A percentile compares a stretch with the other conserved stretches of the same genome.
phyloP scores from a whole-genome alignment of 1,140 invertebrate genomes.

The Gryon sp. region DNA sequence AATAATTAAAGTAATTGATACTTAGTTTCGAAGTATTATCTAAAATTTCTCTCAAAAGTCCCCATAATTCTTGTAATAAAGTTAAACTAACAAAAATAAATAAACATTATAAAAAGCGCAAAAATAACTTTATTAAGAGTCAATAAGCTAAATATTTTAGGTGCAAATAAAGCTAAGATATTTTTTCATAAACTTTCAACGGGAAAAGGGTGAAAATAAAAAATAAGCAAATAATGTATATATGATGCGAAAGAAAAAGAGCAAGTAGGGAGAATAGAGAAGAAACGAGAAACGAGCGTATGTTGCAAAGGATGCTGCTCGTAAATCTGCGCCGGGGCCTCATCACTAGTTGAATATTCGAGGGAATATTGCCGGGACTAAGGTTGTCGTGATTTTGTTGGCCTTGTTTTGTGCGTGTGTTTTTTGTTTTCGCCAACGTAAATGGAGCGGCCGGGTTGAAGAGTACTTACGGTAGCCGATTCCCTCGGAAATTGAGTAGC shows the following conservation, averaged over 20 bases:
- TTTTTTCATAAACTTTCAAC: no score
- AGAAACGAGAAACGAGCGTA: constrained; percentile 52
- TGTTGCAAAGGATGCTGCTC: constrained; percentile 69
- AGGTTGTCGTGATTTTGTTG: constrained; percentile 56
- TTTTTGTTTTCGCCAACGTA: constrained; percentile 54
- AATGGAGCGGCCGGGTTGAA: constrained; percentile 27
- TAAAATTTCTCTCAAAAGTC: no score
- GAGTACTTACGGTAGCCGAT: constrained; percentile 76
- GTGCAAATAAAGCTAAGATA: no score
- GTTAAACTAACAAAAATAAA: no score
- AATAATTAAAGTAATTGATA: no score
- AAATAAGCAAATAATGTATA: constrained; percentile 29
- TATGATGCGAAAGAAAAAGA: constrained; percentile 32
- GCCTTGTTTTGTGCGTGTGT: constrained; percentile 39
- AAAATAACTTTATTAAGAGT: no score
- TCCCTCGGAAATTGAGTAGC: constrained; percentile 79
- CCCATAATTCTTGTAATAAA: no score
- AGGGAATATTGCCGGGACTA: constrained; percentile 26
- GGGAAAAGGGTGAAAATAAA: constrained; percentile 8
- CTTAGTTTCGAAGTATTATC: no score
- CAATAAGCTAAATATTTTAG: no score
- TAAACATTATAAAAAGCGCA: no score
- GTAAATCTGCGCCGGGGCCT: constrained; percentile 76
- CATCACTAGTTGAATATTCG: constrained; percentile 75
- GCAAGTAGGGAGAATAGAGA: constrained; percentile 63